Base-by-base conservation (phyloP, 1,140 invertebrate genomes). In the Adelges cooleyi region DNA sequence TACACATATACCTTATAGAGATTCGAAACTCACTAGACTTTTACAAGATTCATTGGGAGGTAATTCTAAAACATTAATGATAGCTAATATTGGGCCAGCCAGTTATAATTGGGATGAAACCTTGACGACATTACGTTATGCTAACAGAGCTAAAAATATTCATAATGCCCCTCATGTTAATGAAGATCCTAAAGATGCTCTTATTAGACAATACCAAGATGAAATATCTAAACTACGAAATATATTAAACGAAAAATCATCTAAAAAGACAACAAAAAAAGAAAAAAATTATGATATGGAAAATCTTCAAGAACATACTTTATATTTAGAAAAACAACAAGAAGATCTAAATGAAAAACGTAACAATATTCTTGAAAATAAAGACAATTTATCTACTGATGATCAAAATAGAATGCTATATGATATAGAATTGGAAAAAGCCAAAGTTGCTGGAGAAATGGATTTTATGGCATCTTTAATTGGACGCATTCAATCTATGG, bases 51-150 rank as follows among this genome's bases (percentile, higher is more conserved):
- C 92, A 0, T 77, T 96, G 11, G 93, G 93, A 67, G 93, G 93
- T 10, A 97, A 97, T 80, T 91, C 92, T 44, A 94, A 92, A 75
- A 97, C 93, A 13, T 88, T 96, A 36, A 97, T 97, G 93, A 90
- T 97, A 27, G 93, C 94, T 17, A 95, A 94, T 75, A 89, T 97
- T 71, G 93, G 93, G 8, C 94, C 94, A n/a, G 92, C 94, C 6
- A 86, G 83, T 70, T 94, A 91, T 77, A 97, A 97, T 77, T 95
- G 90, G 76, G 95, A 97, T 72, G 94, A 97, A 80, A 94, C 92
- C 23, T 78, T 96, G 66, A 92, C 88, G 11, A 97, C 93, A 3
- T 77, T 97, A 62, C 79, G 93, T 20, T 97, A 97, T 75, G 91
- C 93, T 1, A 91, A 90, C 74, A 79, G 94, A 29, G 94, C 94